Evolutionary conservation across 2,113 vertebrate genomes (phyloP).

Genomic region (Peromyscus polionotus): DNA sequence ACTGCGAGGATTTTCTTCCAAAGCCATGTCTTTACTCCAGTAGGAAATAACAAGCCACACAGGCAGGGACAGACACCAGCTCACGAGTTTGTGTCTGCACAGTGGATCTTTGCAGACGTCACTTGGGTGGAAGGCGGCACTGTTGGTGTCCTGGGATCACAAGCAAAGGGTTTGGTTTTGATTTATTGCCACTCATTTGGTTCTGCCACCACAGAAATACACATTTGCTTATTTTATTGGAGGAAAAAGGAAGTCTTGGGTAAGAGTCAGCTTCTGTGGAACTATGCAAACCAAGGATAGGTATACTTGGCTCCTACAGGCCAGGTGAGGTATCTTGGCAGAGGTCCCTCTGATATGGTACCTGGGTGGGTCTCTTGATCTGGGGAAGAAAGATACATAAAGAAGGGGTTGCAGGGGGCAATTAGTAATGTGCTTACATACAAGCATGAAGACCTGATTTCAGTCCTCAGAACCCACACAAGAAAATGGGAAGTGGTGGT

Average conservation of each 20-base stretch:
- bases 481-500: background rate
- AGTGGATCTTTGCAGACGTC: accelerated
- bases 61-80: background rate
- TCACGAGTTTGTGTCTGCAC: background rate
- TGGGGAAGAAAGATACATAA: background rate
- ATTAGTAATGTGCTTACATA: background rate
- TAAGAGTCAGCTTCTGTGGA: background rate
- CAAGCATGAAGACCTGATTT: background rate
- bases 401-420: background rate
- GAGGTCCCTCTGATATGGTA: too few species aligned
- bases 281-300: background rate
- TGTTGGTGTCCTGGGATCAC: too few species aligned
- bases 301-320: background rate
- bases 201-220: background rate
- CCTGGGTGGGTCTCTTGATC: background rate
- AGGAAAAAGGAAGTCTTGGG: background rate
- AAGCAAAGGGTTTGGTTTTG: background rate
- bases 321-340: background rate
- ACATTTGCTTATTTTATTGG: background rate
- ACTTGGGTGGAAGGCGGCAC: background rate
- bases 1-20: background rate
- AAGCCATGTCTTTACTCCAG: background rate
- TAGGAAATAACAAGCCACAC: background rate
- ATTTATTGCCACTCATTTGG: background rate
- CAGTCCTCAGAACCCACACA: background rate